phyloP scores from a whole-genome alignment of 2,888 invertebrate genomes.

The Oconnorella tubifera region DNA sequence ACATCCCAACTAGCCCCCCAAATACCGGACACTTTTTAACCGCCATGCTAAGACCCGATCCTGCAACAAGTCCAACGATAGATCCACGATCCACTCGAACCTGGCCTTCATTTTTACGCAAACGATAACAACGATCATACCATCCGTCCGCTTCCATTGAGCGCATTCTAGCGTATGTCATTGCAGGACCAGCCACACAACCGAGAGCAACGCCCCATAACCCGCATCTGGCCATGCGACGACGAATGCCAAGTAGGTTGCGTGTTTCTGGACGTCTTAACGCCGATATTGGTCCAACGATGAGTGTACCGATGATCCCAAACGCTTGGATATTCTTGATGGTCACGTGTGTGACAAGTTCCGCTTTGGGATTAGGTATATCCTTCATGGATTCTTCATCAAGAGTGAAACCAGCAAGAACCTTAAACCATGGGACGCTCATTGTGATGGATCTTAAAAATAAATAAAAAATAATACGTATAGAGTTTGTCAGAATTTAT shows the following conservation, averaged over 20 bases:
- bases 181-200: conserved; percentile 29
- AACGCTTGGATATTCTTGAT: conserved; percentile 32
- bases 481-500: too few species aligned
- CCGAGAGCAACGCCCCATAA: conserved; percentile 28
- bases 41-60: conserved; percentile 16
- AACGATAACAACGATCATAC: conserved; percentile 35
- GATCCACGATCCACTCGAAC: conserved; percentile 31
- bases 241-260: conserved; percentile 21
- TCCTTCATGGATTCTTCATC: conserved; percentile 64
- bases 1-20: conserved; percentile 30
- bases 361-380: conserved; percentile 33
- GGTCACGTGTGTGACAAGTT: conserved; percentile 34
- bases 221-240: conserved; percentile 22
- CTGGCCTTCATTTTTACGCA: conserved; percentile 35
- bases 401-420: conserved; percentile 62
- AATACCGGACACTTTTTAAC: conserved; percentile 17
- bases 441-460: conserved; percentile 2
- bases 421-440: conserved; percentile 12
- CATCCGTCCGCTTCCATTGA: conserved; percentile 14
- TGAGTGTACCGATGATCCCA: conserved; percentile 26
- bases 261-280: conserved; percentile 12
- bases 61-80: conserved; percentile 27
- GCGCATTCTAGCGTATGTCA: conserved; percentile 22
- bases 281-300: conserved; percentile 26
- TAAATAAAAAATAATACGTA: too few species aligned